Conservation (phyloP, 2,888 invertebrate genomes). For the Trisateles emortualis region DNA sequence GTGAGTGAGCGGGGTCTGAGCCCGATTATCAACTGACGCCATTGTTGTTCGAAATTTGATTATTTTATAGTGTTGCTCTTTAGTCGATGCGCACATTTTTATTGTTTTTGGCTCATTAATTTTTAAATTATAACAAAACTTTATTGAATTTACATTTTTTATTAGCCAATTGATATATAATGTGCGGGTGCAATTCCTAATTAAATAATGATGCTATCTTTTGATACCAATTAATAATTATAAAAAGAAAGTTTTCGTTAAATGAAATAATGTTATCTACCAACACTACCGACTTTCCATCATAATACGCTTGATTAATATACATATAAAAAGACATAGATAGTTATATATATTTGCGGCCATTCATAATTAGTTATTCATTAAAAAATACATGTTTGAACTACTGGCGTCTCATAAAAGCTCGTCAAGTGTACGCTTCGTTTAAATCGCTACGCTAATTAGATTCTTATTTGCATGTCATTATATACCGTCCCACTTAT, state of each 20-base stretch:
- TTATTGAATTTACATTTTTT: constrained; percentile 3
- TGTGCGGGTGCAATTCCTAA: background rate
- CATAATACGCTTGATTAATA: constrained; percentile 35
- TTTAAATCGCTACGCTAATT: constrained; percentile 47
- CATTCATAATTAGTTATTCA: constrained; percentile 36
- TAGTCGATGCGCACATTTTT: constrained; percentile 46
- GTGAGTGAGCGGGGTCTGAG: constrained; percentile 65
- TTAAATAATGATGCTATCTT: constrained; percentile 17
- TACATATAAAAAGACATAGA: constrained; percentile 31
- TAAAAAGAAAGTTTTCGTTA: constrained; percentile 13
- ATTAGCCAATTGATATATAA: background rate
- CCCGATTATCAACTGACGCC: constrained; percentile 79
- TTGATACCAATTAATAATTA: constrained; percentile 14
- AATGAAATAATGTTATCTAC: constrained; percentile 27
- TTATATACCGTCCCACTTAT: constrained; percentile 52
- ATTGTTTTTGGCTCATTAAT: too few relatives aligned
- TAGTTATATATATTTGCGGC: constrained; percentile 28
- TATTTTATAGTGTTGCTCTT: constrained; percentile 68
- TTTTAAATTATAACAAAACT: too few relatives aligned
- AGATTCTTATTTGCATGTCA: constrained; percentile 49
- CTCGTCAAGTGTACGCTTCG: constrained; percentile 31
- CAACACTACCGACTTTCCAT: constrained; percentile 30
- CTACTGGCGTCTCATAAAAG: constrained; percentile 34
- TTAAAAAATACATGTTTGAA: constrained; percentile 37
- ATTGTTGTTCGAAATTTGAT: constrained; percentile 81